Conservation (phyloP, 2,888 invertebrate genomes). For the Philereme vetulata region DNA sequence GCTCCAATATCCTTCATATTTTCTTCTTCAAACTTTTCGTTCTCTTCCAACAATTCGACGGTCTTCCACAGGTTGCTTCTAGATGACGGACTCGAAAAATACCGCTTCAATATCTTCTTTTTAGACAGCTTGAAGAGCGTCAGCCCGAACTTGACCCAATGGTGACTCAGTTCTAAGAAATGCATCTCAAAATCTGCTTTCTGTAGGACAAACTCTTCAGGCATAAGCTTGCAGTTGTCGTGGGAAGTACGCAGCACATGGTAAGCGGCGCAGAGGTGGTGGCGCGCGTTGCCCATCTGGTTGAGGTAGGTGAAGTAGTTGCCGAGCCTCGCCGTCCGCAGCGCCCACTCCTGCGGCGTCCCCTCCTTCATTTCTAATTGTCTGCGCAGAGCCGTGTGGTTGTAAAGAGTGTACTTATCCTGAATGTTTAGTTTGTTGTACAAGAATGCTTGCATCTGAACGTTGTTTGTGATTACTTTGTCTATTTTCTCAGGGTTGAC, state of each 20-base stretch:
- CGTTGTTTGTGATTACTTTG: conserved; percentile 84
- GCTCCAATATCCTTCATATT: conserved; percentile 63
- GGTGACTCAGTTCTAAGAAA: conserved; percentile 80
- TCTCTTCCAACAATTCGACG: conserved; percentile 58
- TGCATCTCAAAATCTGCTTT: conserved; percentile 72
- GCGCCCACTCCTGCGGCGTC: conserved; percentile 83
- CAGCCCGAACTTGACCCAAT: conserved; percentile 85
- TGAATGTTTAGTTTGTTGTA: conserved; percentile 82
- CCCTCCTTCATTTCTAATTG: conserved; percentile 83
- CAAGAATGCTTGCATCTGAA: conserved; percentile 85
- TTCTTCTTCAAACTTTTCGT: conserved; percentile 59
- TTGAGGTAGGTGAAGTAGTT: conserved; percentile 77
- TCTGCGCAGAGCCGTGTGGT: conserved; percentile 82
- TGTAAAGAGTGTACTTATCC: conserved; percentile 79
- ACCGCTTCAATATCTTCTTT: conserved; percentile 69
- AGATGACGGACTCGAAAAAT: conserved; percentile 63
- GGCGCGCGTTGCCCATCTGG: conserved; percentile 79
- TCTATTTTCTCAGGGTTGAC: conserved; percentile 80
- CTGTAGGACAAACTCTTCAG: conserved; percentile 69
- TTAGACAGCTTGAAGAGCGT: conserved; percentile 83
- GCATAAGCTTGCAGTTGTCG: conserved; percentile 74
- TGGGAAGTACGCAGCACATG: conserved; percentile 82
- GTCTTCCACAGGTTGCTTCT: conserved; percentile 69
- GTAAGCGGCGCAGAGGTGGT: conserved; percentile 86
- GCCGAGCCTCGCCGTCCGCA: conserved; percentile 80